phyloP scores from a whole-genome alignment of 2,888 invertebrate species.

The Andrena marginata region DNA sequence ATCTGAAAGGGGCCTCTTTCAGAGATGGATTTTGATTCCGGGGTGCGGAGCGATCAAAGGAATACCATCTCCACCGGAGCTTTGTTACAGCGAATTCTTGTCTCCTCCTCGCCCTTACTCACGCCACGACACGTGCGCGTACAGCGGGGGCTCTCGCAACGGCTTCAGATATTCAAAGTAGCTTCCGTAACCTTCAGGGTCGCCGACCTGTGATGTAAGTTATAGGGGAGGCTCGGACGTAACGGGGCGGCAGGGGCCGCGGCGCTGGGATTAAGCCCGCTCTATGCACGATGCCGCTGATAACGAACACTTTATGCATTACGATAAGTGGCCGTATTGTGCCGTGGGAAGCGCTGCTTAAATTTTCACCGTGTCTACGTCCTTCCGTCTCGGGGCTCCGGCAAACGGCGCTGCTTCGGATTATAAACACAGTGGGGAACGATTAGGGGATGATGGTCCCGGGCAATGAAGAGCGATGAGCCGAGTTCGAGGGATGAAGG shows the following conservation, averaged over 20 bases:
- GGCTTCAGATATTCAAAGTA: slow-evolving; percentile 37
- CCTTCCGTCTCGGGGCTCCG: not conserved
- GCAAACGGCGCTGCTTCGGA: not conserved
- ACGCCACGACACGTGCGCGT: not conserved
- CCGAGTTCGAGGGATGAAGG: no score
- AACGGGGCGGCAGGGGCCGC: slow-evolving; percentile 26
- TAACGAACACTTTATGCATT: slow-evolving; percentile 50
- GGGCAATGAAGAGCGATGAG: no score
- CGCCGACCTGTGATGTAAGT: slow-evolving; percentile 53
- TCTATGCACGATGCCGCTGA: slow-evolving; percentile 35
- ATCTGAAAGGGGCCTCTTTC: slow-evolving; percentile 10
- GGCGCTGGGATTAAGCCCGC: slow-evolving; percentile 42
- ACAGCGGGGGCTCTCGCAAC: not conserved
- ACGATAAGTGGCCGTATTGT: slow-evolving; percentile 44
- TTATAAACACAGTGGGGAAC: not conserved
- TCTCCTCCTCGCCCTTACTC: not conserved
- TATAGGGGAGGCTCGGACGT: slow-evolving; percentile 37
- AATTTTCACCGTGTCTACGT: slow-evolving; percentile 28
- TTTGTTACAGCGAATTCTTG: slow-evolving; percentile 13
- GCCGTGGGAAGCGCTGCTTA: slow-evolving; percentile 8
- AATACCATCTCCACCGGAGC: slow-evolving; percentile 17
- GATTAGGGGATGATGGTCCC: not conserved
- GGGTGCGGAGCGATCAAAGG: slow-evolving; percentile 20
- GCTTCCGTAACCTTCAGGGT: slow-evolving; percentile 45
- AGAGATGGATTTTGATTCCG: slow-evolving; percentile 22